These are phyloP conservation scores for Drosophila monieri DNA, from an alignment of 2,888 invertebrate species.

Conservation along the genomic window DNA sequence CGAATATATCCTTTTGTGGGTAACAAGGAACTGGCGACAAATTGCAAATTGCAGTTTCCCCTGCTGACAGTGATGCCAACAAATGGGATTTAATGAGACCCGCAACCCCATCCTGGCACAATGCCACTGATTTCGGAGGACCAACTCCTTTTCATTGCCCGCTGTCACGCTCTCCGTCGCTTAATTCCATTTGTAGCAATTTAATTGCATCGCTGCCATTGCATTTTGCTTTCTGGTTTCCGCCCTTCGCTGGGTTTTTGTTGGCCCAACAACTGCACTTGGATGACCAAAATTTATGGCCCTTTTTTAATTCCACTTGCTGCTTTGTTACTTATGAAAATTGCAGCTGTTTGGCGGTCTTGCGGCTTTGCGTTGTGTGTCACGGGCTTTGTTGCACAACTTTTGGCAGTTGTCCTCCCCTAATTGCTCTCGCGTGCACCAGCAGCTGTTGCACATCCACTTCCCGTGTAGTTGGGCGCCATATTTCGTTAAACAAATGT, in stretches of 20 bases:
- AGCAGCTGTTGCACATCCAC: constrained; percentile 23
- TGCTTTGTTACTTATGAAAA: constrained; percentile 55
- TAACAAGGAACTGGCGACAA: not conserved
- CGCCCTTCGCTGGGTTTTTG: constrained; percentile 9
- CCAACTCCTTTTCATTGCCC: constrained; percentile 39
- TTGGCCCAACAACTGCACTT: not conserved
- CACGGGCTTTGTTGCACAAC: constrained; percentile 42
- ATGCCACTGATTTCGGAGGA: constrained; percentile 37
- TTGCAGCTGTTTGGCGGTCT: constrained; percentile 47
- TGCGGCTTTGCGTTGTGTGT: constrained; percentile 33
- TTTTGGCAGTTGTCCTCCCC: constrained; percentile 35
- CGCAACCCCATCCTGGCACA: constrained; percentile 29
- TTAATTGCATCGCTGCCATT: constrained; percentile 62
- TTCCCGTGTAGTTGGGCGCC: not conserved
- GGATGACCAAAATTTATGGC: constrained; percentile 53
- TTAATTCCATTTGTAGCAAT: constrained; percentile 74
- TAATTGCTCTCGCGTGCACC: constrained; percentile 56
- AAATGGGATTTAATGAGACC: constrained; percentile 44
- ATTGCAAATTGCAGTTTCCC: constrained; percentile 3
- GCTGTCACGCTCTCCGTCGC: constrained; percentile 63
- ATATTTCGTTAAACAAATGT: constrained; percentile 44
- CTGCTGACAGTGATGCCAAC: constrained; percentile 10
- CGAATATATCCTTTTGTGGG: not conserved
- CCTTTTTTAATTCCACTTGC: constrained; percentile 55
- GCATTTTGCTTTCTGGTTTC: constrained; percentile 2